Base-by-base conservation (phyloP, 2,888 invertebrate genomes). In the Dryocosmus kuriphilus region DNA sequence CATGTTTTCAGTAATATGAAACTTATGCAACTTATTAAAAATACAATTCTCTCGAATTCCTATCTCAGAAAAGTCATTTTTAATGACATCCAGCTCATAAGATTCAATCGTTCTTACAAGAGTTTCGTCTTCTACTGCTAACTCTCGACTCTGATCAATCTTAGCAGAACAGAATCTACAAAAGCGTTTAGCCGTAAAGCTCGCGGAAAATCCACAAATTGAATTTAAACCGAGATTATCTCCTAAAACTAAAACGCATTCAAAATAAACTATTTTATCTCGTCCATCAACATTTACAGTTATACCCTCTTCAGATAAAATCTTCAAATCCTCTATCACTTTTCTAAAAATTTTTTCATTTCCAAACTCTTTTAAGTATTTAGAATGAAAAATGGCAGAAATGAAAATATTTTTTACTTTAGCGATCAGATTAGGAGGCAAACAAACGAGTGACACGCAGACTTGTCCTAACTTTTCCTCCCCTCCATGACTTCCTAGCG, bases 141-240 rank as follows among this genome's bases (percentile, higher is more conserved):
- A 38, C 38, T 38, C 38, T 38, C 38, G 9, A 2, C 38, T 2
- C 11, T 38, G 38, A 38, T 38, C 38, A 38, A 38, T 38, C 38
- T 9, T 38, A 38, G 38, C 11, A 38, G 11, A 14, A 3, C 11
- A 38, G 1, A 38, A 11, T 38, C 38, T 11, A 14, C 38, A 38
- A 2, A 38, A 38, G 38, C 11, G 11, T 38, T 38, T 6, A 7
- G 7, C 32, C 76, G 57, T 82, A 78, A 65, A 63, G 9, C 60
- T 74, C 78, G 57, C 77, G 63, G 51, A 74, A 81, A 83, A 83
- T 2, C 83, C 83, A 61, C 79, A 81, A 65, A 77, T 79, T 27
- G 71, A 62, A 57, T 82, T 81, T n/a, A 80, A 57, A 19, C 81
- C 83, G 27, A 81, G 74, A 79, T 84, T 82, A 38, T 83, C 82